These are phyloP conservation scores for Xylocampa areola DNA, from an alignment of 2,888 invertebrate species.

Conservation along the genomic window DNA sequence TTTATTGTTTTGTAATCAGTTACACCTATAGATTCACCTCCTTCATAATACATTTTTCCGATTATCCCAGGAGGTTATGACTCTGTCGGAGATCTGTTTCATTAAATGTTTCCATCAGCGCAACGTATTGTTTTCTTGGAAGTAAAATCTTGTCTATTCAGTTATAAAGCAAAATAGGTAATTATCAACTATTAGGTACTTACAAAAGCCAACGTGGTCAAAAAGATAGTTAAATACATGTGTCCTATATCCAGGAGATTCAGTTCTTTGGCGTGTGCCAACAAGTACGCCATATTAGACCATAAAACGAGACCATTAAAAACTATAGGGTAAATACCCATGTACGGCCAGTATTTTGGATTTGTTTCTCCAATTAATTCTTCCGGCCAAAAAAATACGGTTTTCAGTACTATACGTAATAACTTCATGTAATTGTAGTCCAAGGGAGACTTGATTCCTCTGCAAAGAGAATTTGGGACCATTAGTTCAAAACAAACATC, in stretches of 20 bases:
- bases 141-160: too few relatives aligned
- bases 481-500: too few relatives aligned
- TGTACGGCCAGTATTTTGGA: slow-evolving; percentile 1
- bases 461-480: background rate
- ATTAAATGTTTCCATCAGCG: too few relatives aligned
- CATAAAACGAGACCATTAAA: background rate
- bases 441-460: slow-evolving; percentile 4
- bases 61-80: too few relatives aligned
- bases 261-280: slow-evolving; percentile 2
- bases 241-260: slow-evolving; percentile 43
- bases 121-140: too few relatives aligned
- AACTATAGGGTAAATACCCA: background rate
- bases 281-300: background rate
- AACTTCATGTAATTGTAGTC: slow-evolving; percentile 2
- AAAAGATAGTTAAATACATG: slow-evolving; percentile 37
- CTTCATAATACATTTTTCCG: too few relatives aligned
- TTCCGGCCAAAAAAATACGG: slow-evolving; percentile 1
- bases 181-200: background rate
- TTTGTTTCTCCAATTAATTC: background rate
- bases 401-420: background rate
- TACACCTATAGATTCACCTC: too few relatives aligned
- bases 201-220: slow-evolving; percentile 31
- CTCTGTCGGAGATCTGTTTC: too few relatives aligned
- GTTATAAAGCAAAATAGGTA: background rate
- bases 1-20: too few relatives aligned